Conservation (phyloP, 2,888 invertebrate species). For the Mesodorylaimus sp. region DNA sequence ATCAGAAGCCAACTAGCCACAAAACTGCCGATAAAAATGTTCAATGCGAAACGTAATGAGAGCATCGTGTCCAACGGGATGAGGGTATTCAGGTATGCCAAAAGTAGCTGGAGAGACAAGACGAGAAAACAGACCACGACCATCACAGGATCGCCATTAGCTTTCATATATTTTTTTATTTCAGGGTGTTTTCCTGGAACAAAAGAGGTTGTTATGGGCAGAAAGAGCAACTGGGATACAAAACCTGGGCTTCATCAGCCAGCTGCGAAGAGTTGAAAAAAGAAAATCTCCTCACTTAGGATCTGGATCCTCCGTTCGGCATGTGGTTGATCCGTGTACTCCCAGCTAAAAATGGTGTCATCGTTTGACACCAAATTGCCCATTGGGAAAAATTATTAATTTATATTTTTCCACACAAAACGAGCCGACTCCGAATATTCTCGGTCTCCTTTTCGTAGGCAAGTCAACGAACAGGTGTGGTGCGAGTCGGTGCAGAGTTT, state of each 20-base stretch:
- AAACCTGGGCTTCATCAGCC: no score
- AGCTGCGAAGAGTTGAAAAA: background rate
- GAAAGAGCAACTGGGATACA: background rate
- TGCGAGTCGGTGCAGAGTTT: no score
- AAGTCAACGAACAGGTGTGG: no score
- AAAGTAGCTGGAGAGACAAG: background rate
- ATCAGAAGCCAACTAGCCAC: background rate
- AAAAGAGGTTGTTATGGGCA: background rate
- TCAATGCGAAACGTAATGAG: background rate
- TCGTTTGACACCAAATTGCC: no score
- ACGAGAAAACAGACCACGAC: background rate
- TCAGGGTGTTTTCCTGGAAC: slow-evolving; percentile 27
- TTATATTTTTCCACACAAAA: no score
- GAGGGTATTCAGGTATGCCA: background rate
- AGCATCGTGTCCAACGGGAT: no score
- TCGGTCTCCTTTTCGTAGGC: no score
- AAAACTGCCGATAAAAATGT: background rate
- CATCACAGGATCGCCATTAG: background rate
- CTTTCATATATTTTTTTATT: slow-evolving; percentile 33
- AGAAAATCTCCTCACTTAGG: background rate
- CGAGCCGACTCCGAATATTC: no score
- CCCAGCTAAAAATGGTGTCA: slow-evolving; percentile 4
- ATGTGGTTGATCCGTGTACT: slow-evolving; percentile 1
- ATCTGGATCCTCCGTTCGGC: background rate
- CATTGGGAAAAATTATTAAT: no score